Conservation (phyloP, 2,888 invertebrate genomes). For the Zonitis immaculata region DNA sequence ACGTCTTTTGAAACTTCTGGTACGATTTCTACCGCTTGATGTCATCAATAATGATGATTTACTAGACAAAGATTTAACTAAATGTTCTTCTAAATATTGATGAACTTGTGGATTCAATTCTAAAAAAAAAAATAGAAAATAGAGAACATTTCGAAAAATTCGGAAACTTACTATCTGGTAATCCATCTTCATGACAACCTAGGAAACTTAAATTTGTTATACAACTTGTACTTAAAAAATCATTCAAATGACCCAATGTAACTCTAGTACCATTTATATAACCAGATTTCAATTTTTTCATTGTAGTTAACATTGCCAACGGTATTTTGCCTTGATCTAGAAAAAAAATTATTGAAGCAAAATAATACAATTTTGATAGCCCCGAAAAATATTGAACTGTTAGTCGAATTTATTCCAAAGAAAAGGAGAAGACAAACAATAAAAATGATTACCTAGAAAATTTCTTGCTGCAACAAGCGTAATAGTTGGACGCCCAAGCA, state of each 20-base stretch:
- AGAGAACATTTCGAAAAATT: no score
- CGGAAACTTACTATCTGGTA: slow-evolving; percentile 75
- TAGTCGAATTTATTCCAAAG: not conserved
- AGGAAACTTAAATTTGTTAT: slow-evolving; percentile 95
- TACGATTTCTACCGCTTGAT: slow-evolving; percentile 52
- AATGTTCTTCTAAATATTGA: slow-evolving; percentile 80
- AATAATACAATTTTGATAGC: no score
- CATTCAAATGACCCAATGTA: slow-evolving; percentile 88
- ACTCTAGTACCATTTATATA: slow-evolving; percentile 99
- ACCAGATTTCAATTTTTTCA: slow-evolving; percentile 96
- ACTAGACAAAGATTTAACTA: slow-evolving; percentile 73
- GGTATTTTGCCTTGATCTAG: slow-evolving; percentile 88
- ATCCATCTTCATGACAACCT: slow-evolving; percentile 87
- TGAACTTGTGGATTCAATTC: slow-evolving; percentile 78
- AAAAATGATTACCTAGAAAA: slow-evolving; percentile 66
- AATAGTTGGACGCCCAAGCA: slow-evolving; percentile 94
- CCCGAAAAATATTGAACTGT: no score
- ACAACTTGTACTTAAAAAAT: slow-evolving; percentile 96
- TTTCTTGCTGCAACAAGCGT: slow-evolving; percentile 82
- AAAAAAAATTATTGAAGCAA: no score
- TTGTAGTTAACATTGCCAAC: slow-evolving; percentile 92
- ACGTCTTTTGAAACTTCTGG: slow-evolving; percentile 61
- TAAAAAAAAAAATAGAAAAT: slow-evolving; percentile 44
- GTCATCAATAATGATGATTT: slow-evolving; percentile 62
- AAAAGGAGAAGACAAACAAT: not conserved